Evolutionary conservation across 2,888 invertebrate genomes (phyloP).

Genomic region (Drosophila ezoana): DNA sequence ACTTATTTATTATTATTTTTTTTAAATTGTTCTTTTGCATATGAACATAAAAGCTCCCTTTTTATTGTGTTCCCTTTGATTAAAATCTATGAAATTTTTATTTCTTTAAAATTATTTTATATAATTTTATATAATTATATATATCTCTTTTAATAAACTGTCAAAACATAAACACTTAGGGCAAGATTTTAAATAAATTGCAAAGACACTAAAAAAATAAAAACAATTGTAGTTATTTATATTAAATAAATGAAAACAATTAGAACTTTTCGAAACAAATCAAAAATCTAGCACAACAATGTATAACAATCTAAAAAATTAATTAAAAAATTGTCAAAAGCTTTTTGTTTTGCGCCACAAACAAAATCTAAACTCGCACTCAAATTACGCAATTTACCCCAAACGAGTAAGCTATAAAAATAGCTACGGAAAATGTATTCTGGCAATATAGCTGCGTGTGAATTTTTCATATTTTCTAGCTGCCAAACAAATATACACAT

Average conservation of each 20-base stretch:
- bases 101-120: too few species aligned
- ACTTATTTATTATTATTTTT: too few species aligned
- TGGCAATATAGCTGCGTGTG: neutral
- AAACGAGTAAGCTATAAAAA: constrained; percentile 1
- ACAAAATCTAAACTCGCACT: neutral
- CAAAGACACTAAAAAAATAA: too few species aligned
- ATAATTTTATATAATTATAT: too few species aligned
- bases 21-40: too few species aligned
- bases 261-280: neutral
- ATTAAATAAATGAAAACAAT: neutral
- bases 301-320: neutral
- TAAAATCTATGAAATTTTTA: too few species aligned
- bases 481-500: constrained; percentile 9
- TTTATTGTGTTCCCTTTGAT: too few species aligned
- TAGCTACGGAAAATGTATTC: constrained; percentile 1
- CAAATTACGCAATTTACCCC: constrained; percentile 3
- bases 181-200: too few species aligned
- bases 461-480: constrained; percentile 29
- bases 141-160: too few species aligned
- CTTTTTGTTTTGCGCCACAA: neutral
- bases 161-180: too few species aligned
- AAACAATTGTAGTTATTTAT: too few species aligned
- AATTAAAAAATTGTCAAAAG: neutral
- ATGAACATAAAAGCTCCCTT: too few species aligned
- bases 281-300: neutral